These are phyloP conservation scores for Oscheius sp. DNA, from an alignment of 1,140 invertebrate species.

Conservation along the genomic window DNA sequence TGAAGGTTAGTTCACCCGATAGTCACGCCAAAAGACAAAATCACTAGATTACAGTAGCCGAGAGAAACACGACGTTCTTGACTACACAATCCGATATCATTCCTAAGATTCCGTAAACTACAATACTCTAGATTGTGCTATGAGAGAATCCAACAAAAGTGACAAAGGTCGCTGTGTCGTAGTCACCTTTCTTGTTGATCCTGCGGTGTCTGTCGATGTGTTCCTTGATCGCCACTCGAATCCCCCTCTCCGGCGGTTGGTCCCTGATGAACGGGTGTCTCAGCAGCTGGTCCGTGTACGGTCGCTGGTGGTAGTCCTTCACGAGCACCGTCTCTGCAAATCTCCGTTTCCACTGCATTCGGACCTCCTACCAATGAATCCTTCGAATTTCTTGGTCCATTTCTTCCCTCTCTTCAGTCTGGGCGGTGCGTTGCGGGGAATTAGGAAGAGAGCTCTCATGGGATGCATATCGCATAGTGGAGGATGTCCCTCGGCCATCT, in stretches of 20 bases:
- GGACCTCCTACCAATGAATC: constrained; percentile 75
- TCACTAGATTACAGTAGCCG: too few species aligned
- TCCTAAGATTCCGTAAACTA: too few species aligned
- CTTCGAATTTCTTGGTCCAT: constrained; percentile 71
- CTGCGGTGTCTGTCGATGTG: constrained; percentile 81
- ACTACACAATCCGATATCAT: too few species aligned
- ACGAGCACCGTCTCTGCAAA: constrained; percentile 77
- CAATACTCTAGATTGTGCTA: too few species aligned
- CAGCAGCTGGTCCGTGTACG: constrained; percentile 93
- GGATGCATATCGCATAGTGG: constrained; percentile 91
- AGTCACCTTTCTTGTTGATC: constrained; percentile 53
- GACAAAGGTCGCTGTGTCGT: too few species aligned
- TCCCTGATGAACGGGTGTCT: constrained; percentile 96
- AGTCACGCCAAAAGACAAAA: too few species aligned
- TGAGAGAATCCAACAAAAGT: too few species aligned
- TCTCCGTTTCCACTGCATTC: constrained; percentile 23
- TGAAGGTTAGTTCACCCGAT: too few species aligned
- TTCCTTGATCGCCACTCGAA: constrained; percentile 95
- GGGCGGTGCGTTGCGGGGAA: constrained; percentile 93
- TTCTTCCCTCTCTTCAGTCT: constrained; percentile 90
- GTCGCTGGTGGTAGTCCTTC: constrained; percentile 95
- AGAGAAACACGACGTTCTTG: too few species aligned
- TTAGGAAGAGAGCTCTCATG: constrained; percentile 96
- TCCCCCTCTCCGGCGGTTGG: constrained; percentile 94
- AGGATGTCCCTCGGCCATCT: constrained; percentile 99